phyloP scores from a whole-genome alignment of 2,888 invertebrate species.

The Rhogogaster chlorosoma region DNA sequence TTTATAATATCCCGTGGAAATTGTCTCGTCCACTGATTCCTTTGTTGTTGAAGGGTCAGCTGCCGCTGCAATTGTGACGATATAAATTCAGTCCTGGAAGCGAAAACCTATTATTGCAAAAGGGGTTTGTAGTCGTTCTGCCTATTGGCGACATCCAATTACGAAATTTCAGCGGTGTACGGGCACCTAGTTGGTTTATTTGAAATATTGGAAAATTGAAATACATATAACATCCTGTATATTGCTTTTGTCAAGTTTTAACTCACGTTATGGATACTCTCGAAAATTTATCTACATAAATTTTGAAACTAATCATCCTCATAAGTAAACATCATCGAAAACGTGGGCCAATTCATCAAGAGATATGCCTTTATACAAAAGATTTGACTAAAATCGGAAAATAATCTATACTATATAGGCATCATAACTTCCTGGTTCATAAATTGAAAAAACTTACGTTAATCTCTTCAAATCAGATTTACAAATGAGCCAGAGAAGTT shows the following conservation, averaged over 20 bases:
- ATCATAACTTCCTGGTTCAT: not conserved
- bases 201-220: constrained; percentile 22
- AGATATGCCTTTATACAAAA: no score
- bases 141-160: constrained; percentile 27
- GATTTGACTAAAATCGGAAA: not conserved
- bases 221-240: not conserved
- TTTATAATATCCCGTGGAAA: not conserved
- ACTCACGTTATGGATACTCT: not conserved
- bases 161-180: not conserved
- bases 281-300: not conserved
- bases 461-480: no score
- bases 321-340: not conserved
- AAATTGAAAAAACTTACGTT: not conserved
- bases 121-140: not conserved
- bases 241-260: not conserved
- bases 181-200: not conserved
- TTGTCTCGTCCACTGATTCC: not conserved
- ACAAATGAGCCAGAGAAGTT: no score
- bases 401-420: not conserved
- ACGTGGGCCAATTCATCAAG: not conserved
- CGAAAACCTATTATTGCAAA: not conserved
- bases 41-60: not conserved
- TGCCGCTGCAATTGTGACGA: not conserved
- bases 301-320: not conserved
- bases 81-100: not conserved